Conservation (phyloP, 2,113 vertebrate species). For the Anoura caudifer region DNA sequence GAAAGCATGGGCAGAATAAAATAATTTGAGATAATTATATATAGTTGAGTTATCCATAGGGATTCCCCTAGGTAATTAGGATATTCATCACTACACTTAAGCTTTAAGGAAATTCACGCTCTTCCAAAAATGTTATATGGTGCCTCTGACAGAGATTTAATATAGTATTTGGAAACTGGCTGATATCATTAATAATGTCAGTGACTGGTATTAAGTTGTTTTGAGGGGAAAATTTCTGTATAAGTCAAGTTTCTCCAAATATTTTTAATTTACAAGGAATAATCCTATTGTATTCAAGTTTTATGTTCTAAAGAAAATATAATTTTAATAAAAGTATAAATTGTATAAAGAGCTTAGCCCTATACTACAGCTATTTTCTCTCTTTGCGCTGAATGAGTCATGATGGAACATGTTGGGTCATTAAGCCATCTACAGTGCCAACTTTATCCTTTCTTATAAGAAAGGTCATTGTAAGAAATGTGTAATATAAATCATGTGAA, state of each 20-base stretch:
- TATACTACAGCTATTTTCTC: neutral
- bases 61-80: neutral
- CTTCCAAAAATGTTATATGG: neutral
- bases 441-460: conserved; percentile 1
- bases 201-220: neutral
- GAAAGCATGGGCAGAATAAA: neutral
- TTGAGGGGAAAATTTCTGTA: neutral
- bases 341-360: neutral
- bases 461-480: neutral
- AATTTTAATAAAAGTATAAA: conserved; percentile 5
- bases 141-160: neutral
- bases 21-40: neutral
- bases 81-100: neutral
- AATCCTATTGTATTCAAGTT: neutral
- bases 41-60: neutral
- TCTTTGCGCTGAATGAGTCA: neutral
- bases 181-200: neutral
- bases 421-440: neutral
- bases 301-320: neutral
- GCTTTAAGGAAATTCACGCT: neutral
- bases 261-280: conserved; percentile 18
- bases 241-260: neutral
- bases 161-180: neutral
- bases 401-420: neutral
- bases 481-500: neutral